Evolutionary conservation across 2,888 invertebrate genomes (phyloP).

Genomic region (Platycheirus albimanus): DNA sequence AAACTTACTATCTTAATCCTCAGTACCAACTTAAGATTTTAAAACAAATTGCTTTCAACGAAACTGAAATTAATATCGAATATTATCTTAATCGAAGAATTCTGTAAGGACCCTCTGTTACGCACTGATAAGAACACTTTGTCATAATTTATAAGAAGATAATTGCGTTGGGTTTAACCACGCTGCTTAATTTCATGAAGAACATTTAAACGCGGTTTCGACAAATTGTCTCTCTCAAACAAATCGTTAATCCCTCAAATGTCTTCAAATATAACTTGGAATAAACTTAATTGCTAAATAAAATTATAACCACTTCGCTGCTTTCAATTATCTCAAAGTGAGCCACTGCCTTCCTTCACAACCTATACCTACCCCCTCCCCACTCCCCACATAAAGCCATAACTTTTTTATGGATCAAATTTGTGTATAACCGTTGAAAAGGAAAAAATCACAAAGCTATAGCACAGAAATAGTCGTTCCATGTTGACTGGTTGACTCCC

Average conservation of each 20-base stretch:
- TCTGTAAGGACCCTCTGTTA: slow-evolving; percentile 18
- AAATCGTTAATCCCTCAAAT: slow-evolving; percentile 55
- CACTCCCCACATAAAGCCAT: slow-evolving; percentile 2
- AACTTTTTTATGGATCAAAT: slow-evolving; percentile 52
- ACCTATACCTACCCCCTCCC: no score
- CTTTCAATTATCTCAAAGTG: slow-evolving; percentile 60
- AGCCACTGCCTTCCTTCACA: slow-evolving; percentile 16
- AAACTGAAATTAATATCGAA: background rate
- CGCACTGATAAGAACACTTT: slow-evolving; percentile 42
- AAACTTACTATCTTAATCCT: no score
- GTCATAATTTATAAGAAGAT: slow-evolving; percentile 20
- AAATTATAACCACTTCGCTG: slow-evolving; percentile 60
- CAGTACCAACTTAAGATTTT: background rate
- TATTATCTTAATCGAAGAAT: slow-evolving; percentile 10
- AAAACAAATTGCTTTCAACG: background rate
- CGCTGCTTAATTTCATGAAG: slow-evolving; percentile 16
- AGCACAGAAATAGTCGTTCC: no score
- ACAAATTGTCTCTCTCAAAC: slow-evolving; percentile 25
- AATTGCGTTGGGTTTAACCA: slow-evolving; percentile 33
- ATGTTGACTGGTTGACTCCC: slow-evolving; percentile 43
- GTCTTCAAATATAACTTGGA: slow-evolving; percentile 56
- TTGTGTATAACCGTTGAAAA: slow-evolving; percentile 57
- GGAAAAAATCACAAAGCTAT: slow-evolving; percentile 39
- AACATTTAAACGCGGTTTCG: slow-evolving; percentile 10
- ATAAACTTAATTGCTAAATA: slow-evolving; percentile 67